Percentiles rank a stretch among this genome's conserved stretches.
Evolutionary conservation across 2,113 vertebrate species (phyloP).

Genomic region (Triplophysa siluroides): DNA sequence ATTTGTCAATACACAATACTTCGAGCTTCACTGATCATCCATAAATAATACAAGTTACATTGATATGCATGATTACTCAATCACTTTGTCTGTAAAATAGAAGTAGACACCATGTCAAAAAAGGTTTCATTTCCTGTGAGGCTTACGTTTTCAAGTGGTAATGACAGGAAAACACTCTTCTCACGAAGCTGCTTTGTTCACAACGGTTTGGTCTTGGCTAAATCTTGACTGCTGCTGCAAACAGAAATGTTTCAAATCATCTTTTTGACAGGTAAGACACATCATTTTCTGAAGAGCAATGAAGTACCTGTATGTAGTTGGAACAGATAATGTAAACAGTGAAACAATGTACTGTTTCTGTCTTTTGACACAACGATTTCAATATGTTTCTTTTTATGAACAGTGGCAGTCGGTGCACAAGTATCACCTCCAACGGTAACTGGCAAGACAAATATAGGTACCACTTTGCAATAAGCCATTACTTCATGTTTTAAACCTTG

Average conservation of each 20-base stretch:
- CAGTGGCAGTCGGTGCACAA: neutral
- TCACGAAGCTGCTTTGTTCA: neutral
- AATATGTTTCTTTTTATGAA: neutral
- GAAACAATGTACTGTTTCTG: no score
- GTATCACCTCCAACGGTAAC: neutral
- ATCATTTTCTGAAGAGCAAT: neutral
- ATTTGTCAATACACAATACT: no score
- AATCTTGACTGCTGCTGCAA: neutral
- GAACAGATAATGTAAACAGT: neutral
- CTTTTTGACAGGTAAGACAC: constrained; percentile 14
- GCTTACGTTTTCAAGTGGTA: neutral
- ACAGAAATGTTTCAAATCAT: neutral
- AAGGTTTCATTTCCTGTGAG: constrained; percentile 12
- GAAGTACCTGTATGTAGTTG: neutral
- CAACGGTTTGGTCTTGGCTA: neutral
- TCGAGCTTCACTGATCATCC: no score
- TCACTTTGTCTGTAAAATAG: no score
- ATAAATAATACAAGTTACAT: no score
- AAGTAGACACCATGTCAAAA: neutral
- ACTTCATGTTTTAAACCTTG: no score
- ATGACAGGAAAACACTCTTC: neutral
- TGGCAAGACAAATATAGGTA: neutral
- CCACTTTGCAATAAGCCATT: no score
- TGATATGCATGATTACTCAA: no score
- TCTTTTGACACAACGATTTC: neutral